Evolutionary conservation across 2,888 invertebrate species (phyloP).

Genomic region (Rhagonycha lutea): DNA sequence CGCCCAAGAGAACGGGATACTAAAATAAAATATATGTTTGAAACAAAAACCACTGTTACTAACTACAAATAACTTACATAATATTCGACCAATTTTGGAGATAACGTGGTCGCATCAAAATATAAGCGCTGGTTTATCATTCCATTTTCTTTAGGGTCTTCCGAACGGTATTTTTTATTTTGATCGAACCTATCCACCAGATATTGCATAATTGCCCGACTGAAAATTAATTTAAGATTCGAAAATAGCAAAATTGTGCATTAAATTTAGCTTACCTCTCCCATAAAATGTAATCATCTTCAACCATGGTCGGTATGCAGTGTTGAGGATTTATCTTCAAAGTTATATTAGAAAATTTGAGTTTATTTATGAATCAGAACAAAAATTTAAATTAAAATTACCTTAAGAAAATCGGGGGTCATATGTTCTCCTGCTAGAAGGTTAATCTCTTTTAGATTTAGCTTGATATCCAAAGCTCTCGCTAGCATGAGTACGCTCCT

Average conservation of each 20-base stretch:
- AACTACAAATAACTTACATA: constrained; percentile 59
- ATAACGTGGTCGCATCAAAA: constrained; percentile 65
- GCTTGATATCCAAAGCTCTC: constrained; percentile 65
- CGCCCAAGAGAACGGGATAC: constrained; percentile 40
- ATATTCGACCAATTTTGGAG: constrained; percentile 58
- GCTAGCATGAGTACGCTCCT: constrained; percentile 64
- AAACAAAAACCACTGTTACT: not conserved
- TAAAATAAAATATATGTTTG: constrained; percentile 29
- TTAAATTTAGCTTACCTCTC: constrained; percentile 60
- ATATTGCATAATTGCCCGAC: constrained; percentile 70
- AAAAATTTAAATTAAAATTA: constrained; percentile 41
- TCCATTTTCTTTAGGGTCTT: constrained; percentile 64
- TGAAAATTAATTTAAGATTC: constrained; percentile 45
- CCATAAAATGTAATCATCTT: constrained; percentile 70
- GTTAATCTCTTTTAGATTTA: constrained; percentile 68
- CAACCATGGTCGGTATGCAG: constrained; percentile 72
- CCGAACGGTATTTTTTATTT: constrained; percentile 67
- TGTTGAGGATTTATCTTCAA: constrained; percentile 73
- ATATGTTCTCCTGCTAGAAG: constrained; percentile 65
- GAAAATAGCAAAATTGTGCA: not conserved
- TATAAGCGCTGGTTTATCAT: constrained; percentile 66
- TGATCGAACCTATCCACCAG: constrained; percentile 68
- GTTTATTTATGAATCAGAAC: not conserved
- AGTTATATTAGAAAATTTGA: constrained; percentile 5
- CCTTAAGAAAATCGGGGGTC: constrained; percentile 70